phyloP scores from a whole-genome alignment of 2,113 vertebrate genomes.

The Strigops habroptila region DNA sequence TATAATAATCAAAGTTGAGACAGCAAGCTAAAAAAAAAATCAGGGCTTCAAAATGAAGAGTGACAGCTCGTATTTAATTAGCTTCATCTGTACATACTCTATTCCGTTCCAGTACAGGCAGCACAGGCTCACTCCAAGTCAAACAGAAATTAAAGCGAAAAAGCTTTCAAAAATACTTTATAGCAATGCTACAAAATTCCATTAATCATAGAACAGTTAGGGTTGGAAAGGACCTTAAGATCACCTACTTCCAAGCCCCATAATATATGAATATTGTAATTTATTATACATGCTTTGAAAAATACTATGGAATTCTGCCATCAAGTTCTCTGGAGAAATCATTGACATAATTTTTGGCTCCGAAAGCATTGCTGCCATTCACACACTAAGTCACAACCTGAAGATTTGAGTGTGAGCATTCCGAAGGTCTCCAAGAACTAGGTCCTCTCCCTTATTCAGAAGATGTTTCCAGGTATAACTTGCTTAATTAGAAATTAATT shows the following conservation, averaged over 20 bases:
- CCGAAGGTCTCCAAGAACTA: neutral
- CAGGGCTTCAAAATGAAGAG: constrained; percentile 18
- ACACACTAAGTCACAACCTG: neutral
- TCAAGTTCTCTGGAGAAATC: neutral
- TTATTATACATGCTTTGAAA: neutral
- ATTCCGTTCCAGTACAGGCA: neutral
- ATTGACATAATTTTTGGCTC: neutral
- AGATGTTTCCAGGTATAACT: neutral
- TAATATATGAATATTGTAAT: neutral
- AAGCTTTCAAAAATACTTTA: neutral
- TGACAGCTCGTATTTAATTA: constrained; percentile 14
- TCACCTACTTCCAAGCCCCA: neutral
- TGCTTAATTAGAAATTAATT: neutral
- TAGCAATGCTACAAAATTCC: neutral
- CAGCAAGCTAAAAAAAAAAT: neutral
- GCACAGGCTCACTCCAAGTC: neutral
- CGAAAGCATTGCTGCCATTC: neutral
- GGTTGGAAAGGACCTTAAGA: neutral
- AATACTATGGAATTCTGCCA: neutral
- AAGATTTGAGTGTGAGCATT: neutral
- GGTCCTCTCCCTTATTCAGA: neutral
- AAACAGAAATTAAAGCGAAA: constrained; percentile 35
- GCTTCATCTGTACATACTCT: neutral
- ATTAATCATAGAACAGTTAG: neutral
- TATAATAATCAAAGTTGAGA: constrained; percentile 43